Conservation (phyloP, 2,113 vertebrate genomes). For the Corythornis cristatus region DNA sequence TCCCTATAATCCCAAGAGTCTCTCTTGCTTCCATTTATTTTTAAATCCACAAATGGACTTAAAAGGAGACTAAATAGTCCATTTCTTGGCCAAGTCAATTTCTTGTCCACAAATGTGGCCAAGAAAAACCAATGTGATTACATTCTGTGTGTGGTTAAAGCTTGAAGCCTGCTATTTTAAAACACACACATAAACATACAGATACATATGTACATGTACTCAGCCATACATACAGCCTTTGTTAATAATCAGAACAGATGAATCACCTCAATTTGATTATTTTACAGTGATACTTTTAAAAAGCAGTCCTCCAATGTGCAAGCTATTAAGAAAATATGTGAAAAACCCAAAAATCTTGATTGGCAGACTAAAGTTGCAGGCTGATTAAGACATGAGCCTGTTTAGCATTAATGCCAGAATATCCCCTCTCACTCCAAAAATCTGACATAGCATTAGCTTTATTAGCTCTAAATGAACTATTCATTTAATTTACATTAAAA, state of each 20-base stretch:
- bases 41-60: background rate
- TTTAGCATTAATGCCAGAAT: conserved; percentile 12
- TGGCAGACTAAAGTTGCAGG: background rate
- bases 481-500: background rate
- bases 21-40: background rate
- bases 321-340: conserved; percentile 14
- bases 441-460: background rate
- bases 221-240: background rate
- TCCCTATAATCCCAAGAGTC: background rate
- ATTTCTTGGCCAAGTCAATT: background rate
- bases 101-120: background rate
- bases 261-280: background rate
- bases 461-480: background rate
- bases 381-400: background rate
- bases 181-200: background rate
- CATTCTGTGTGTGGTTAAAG: background rate
- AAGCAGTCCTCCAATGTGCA: background rate
- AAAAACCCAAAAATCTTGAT: background rate
- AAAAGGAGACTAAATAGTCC: background rate
- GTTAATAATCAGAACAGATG: background rate
- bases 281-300: background rate
- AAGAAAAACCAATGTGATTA: background rate
- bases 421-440: background rate
- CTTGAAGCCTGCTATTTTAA: background rate
- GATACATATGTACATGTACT: background rate